phyloP scores from a whole-genome alignment of 2,113 vertebrate genomes.

The Progne subis region DNA sequence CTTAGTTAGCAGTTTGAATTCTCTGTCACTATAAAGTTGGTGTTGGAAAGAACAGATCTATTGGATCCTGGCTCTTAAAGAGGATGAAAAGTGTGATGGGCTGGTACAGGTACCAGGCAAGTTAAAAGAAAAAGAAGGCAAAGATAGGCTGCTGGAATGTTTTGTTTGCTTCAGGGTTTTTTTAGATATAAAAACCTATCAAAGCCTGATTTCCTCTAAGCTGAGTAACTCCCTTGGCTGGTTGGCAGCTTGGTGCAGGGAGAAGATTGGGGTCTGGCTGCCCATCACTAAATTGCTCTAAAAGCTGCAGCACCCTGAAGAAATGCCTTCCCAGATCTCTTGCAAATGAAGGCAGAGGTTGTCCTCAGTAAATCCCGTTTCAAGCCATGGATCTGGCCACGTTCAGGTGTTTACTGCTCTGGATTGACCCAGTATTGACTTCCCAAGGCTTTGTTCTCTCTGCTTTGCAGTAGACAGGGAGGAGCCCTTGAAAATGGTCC shows the following conservation, averaged over 20 bases:
- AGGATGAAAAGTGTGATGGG: slow-evolving; percentile 67
- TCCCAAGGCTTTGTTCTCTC: not conserved
- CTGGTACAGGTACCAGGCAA: slow-evolving; percentile 67
- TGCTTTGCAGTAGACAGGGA: not conserved
- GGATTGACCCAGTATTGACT: not conserved
- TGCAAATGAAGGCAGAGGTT: not conserved
- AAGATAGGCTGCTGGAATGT: not conserved
- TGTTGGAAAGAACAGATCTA: slow-evolving; percentile 64
- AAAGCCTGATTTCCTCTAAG: not conserved
- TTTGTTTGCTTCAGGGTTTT: not conserved
- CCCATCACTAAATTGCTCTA: not conserved
- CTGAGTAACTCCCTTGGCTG: not conserved
- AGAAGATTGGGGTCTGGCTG: not conserved
- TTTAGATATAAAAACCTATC: not conserved
- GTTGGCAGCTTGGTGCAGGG: not conserved
- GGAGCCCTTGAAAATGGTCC: not conserved
- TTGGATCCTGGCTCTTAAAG: slow-evolving; percentile 73
- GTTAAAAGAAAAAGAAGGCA: not conserved
- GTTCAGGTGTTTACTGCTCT: not conserved
- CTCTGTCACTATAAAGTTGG: slow-evolving; percentile 75
- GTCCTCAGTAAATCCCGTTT: not conserved
- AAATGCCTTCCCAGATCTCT: not conserved
- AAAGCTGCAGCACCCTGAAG: not conserved
- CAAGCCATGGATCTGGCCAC: not conserved
- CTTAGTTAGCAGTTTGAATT: slow-evolving; percentile 79